Evolutionary conservation across 2,888 invertebrate genomes (phyloP).

Genomic region (Dryobota labecula): DNA sequence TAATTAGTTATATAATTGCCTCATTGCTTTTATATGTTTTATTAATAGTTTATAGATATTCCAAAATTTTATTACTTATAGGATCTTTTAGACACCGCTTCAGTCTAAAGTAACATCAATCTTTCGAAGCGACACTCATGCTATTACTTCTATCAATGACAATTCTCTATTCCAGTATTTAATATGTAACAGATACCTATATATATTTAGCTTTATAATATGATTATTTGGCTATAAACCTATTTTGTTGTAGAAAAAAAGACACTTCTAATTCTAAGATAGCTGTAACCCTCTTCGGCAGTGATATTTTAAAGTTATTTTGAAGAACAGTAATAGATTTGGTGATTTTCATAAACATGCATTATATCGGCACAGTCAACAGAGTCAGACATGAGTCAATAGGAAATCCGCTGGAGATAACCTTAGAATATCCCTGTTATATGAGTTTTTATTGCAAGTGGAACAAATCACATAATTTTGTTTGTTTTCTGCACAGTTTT

Average conservation of each 20-base stretch:
- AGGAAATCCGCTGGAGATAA: slow-evolving; percentile 51
- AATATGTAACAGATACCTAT: slow-evolving; percentile 18
- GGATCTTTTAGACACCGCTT: slow-evolving; percentile 51
- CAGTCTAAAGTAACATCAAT: slow-evolving; percentile 19
- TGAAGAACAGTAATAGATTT: slow-evolving; percentile 2
- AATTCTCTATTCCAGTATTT: slow-evolving; percentile 37
- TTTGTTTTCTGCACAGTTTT: neutral
- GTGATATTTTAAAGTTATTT: slow-evolving; percentile 22
- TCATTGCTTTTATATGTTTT: slow-evolving; percentile 53
- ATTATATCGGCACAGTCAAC: neutral
- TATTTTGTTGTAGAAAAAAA: slow-evolving; percentile 48
- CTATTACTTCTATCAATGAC: slow-evolving; percentile 18
- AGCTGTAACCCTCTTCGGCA: slow-evolving; percentile 21
- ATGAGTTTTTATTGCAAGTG: slow-evolving; percentile 2
- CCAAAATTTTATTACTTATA: slow-evolving; percentile 35
- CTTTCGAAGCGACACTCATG: slow-evolving; percentile 9
- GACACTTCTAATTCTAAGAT: slow-evolving; percentile 55
- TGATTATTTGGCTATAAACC: slow-evolving; percentile 59
- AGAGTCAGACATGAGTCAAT: slow-evolving; percentile 21
- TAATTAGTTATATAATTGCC: slow-evolving; percentile 71
- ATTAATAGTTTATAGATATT: slow-evolving; percentile 46
- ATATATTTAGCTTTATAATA: slow-evolving; percentile 50
- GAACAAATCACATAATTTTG: slow-evolving; percentile 13
- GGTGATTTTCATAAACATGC: neutral
- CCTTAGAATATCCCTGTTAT: slow-evolving; percentile 22